Conservation (phyloP, 2,797 vertebrate genomes). For the Melanotaenia pygmaea region DNA sequence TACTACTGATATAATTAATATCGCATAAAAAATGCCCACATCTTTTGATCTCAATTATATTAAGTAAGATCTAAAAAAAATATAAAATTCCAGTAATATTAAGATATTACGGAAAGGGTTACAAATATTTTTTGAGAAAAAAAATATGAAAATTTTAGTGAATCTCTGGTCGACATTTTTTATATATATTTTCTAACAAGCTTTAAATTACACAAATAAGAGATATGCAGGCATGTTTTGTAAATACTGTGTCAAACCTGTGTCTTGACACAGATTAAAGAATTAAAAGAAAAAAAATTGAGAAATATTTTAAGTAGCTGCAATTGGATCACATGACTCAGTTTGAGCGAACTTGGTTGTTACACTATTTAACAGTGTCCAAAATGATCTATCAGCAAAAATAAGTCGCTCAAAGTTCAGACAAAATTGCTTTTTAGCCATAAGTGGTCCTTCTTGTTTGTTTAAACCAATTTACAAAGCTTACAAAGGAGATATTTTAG, state of each 20-base stretch:
- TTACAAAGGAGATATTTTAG: not conserved
- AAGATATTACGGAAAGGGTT: not conserved
- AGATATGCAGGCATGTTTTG: not conserved
- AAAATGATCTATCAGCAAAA: not conserved
- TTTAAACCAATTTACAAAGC: not conserved
- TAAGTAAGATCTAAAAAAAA: not conserved
- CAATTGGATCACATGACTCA: not conserved
- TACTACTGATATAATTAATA: not conserved
- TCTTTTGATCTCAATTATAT: not conserved
- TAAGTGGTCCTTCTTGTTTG: not conserved
- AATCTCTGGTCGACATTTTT: not conserved
- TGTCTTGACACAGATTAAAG: not conserved
- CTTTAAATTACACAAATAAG: too few species aligned
- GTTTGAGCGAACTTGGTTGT: too few species aligned
- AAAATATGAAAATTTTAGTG: not conserved
- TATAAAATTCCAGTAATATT: not conserved
- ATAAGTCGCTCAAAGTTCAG: not conserved
- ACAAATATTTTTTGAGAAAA: not conserved
- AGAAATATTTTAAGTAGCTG: not conserved
- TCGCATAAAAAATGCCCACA: not conserved
- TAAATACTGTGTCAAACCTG: not conserved
- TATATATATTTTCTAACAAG: not conserved
- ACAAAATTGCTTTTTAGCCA: not conserved
- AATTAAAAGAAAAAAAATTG: not conserved
- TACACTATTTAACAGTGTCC: not conserved